Evolutionary conservation across 2,888 invertebrate genomes (phyloP).

Genomic region (Plagiodera versicolora): DNA sequence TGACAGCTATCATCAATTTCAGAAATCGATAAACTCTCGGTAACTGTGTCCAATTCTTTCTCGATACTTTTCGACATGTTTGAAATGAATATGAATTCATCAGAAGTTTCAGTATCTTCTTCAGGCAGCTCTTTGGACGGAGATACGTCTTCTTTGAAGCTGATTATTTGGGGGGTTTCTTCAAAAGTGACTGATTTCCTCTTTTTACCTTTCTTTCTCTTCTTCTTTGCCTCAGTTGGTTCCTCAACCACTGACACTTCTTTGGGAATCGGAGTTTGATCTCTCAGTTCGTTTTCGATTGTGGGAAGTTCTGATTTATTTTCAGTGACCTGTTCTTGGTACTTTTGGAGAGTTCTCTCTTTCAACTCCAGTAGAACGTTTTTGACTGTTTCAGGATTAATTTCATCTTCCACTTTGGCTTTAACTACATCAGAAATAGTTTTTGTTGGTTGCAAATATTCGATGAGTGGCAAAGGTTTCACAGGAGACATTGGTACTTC

Average conservation of each 20-base stretch:
- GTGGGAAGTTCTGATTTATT: neutral
- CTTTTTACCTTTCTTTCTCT: constrained; percentile 39
- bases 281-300: neutral
- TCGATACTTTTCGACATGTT: constrained; percentile 15
- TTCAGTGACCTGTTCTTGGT: constrained; percentile 9
- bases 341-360: constrained; percentile 24
- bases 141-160: constrained; percentile 26
- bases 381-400: constrained; percentile 1
- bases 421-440: neutral
- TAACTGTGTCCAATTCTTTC: neutral
- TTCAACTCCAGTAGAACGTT: constrained; percentile 20
- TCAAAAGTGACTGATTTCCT: constrained; percentile 49
- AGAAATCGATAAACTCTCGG: neutral
- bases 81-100: constrained; percentile 43
- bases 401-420: neutral
- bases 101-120: constrained; percentile 37
- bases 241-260: constrained; percentile 16
- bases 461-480: constrained; percentile 28
- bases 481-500: constrained; percentile 25
- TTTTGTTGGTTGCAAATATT: constrained; percentile 25
- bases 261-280: neutral
- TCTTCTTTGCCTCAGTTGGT: constrained; percentile 24
- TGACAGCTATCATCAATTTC: constrained; percentile 6
- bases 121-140: constrained; percentile 22
- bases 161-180: constrained; percentile 46